Evolutionary conservation across 2,113 vertebrate genomes (phyloP).

Genomic region (Crotalus viridis): DNA sequence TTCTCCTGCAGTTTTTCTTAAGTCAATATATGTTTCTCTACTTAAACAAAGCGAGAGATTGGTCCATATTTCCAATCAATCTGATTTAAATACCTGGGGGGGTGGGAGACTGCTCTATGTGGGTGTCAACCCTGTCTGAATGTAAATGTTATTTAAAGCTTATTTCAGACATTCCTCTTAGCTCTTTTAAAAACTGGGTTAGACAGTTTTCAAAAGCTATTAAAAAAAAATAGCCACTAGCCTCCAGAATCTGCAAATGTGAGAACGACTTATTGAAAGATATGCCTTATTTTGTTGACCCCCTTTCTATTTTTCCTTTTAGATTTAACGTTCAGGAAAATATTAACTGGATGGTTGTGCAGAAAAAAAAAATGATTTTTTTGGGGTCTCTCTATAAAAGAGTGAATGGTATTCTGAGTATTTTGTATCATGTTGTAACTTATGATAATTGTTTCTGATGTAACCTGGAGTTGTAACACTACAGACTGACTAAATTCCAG

Average conservation of each 20-base stretch:
- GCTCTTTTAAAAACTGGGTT: background rate
- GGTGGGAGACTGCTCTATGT: background rate
- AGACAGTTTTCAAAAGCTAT: background rate
- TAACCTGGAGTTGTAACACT: background rate
- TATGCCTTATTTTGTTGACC: background rate
- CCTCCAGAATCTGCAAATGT: background rate
- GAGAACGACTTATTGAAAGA: background rate
- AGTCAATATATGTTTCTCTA: background rate
- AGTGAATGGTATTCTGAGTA: background rate
- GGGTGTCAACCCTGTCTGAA: background rate
- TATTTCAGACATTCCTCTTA: background rate
- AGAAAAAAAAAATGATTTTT: background rate
- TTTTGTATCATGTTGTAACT: background rate
- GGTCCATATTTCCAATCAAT: background rate
- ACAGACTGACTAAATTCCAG: background rate
- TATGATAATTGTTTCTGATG: background rate
- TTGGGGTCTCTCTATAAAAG: background rate
- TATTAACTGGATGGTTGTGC: background rate
- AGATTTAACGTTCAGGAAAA: background rate
- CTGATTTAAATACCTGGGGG: background rate
- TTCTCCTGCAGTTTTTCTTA: background rate
- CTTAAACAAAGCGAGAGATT: background rate
- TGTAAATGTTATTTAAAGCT: background rate
- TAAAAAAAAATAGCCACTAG: background rate
- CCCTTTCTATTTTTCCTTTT: background rate